phyloP scores from a whole-genome alignment of 2,113 vertebrate genomes.

The Mustela nigripes region DNA sequence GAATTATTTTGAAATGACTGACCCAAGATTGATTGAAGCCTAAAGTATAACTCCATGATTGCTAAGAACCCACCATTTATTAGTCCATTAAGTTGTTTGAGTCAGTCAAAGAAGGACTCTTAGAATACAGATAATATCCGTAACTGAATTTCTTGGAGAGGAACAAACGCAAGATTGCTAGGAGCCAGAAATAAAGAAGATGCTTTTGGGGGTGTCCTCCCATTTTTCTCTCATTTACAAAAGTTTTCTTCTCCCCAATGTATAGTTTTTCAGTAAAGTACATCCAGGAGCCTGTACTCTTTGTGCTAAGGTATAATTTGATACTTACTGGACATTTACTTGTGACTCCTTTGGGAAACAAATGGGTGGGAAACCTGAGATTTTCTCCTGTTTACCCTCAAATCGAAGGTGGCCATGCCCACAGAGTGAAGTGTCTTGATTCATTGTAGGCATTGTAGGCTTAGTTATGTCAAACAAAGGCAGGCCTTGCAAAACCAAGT shows the following conservation, averaged over 20 bases:
- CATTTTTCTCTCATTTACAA: background rate
- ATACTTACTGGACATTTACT: background rate
- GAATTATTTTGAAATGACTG: background rate
- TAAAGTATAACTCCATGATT: constrained; percentile 20
- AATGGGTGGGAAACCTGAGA: background rate
- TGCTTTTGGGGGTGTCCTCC: background rate
- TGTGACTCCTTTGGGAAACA: background rate
- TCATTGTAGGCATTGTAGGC: background rate
- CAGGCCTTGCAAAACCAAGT: background rate
- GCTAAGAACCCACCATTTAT: background rate
- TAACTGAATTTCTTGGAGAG: background rate
- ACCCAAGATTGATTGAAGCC: background rate
- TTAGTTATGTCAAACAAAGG: background rate
- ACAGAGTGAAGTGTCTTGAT: background rate
- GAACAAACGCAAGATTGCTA: background rate
- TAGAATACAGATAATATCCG: background rate
- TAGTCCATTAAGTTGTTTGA: constrained; percentile 36
- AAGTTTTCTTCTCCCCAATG: background rate
- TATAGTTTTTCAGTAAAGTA: background rate
- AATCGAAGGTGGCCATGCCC: background rate
- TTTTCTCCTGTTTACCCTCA: background rate
- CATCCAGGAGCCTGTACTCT: background rate
- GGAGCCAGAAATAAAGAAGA: background rate
- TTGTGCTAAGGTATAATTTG: background rate
- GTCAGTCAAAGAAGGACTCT: background rate